Evolutionary conservation across 2,797 vertebrate species (phyloP).

Genomic region (Myripristis murdjan): DNA sequence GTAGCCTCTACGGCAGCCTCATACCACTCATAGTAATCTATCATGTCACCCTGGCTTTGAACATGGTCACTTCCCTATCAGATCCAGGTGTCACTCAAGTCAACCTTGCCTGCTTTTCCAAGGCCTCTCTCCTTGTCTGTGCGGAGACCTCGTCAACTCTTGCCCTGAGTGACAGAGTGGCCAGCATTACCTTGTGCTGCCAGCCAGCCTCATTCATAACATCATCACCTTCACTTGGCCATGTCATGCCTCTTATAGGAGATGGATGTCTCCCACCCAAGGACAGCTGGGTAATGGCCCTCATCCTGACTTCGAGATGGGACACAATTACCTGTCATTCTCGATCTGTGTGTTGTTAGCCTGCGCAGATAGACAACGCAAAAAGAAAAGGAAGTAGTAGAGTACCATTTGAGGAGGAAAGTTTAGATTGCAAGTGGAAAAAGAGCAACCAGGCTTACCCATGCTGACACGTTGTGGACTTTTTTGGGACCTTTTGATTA

Average conservation of each 20-base stretch:
- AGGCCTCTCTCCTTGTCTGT: slow-evolving; percentile 62
- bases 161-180: slow-evolving; percentile 71
- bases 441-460: not conserved
- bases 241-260: slow-evolving; percentile 74
- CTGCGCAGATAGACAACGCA: slow-evolving; percentile 24
- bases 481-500: not conserved
- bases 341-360: slow-evolving; percentile 50
- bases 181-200: slow-evolving; percentile 80
- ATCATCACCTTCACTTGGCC: slow-evolving; percentile 83
- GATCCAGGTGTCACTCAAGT: slow-evolving; percentile 62
- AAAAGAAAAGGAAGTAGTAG: slow-evolving; percentile 13
- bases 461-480: not conserved
- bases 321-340: slow-evolving; percentile 65
- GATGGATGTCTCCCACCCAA: slow-evolving; percentile 80
- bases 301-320: slow-evolving; percentile 64
- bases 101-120: slow-evolving; percentile 72
- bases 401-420: not conserved
- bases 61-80: slow-evolving; percentile 55
- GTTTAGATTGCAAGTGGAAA: not conserved
- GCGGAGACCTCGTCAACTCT: slow-evolving; percentile 64
- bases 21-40: slow-evolving; percentile 11
- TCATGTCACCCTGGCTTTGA: slow-evolving; percentile 12
- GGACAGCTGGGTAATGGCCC: slow-evolving; percentile 82
- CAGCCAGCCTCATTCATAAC: slow-evolving; percentile 80
- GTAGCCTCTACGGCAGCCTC: not conserved